These are phyloP conservation scores for Aleiodes alternator DNA, from an alignment of 2,888 invertebrate species.

Conservation along the genomic window DNA sequence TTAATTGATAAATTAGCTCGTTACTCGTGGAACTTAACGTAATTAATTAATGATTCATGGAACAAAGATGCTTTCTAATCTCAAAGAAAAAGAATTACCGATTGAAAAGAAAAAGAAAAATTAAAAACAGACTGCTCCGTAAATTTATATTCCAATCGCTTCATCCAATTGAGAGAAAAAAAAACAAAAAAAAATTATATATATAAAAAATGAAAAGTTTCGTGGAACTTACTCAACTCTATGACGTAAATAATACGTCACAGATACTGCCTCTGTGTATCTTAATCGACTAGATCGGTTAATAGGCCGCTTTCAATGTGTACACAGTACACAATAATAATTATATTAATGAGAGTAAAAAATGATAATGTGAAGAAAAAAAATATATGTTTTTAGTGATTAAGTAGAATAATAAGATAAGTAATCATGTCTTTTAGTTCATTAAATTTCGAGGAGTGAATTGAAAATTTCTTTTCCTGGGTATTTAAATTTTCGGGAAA, in stretches of 20 bases:
- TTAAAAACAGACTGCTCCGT: not conserved
- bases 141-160: constrained; percentile 1
- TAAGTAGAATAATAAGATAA: constrained; percentile 18
- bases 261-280: constrained; percentile 17
- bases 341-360: constrained; percentile 15
- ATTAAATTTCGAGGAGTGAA: not conserved
- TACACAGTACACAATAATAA: constrained; percentile 56
- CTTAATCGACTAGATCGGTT: constrained; percentile 55
- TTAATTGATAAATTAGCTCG: constrained; percentile 4
- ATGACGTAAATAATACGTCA: not conserved
- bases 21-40: not conserved
- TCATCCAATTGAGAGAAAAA: not conserved
- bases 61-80: not conserved
- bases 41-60: constrained; percentile 11
- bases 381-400: not conserved
- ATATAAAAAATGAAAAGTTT: constrained; percentile 33
- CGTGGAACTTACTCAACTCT: constrained; percentile 20
- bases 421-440: constrained; percentile 1
- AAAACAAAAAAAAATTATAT: too few relatives aligned
- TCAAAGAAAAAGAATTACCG: not conserved
- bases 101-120: constrained; percentile 10
- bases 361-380: not conserved
- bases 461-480: not conserved
- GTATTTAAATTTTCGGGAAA: not conserved
- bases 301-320: constrained; percentile 52